Evolutionary conservation across 2,113 vertebrate genomes (phyloP).

Genomic region (Haemorhous mexicanus): DNA sequence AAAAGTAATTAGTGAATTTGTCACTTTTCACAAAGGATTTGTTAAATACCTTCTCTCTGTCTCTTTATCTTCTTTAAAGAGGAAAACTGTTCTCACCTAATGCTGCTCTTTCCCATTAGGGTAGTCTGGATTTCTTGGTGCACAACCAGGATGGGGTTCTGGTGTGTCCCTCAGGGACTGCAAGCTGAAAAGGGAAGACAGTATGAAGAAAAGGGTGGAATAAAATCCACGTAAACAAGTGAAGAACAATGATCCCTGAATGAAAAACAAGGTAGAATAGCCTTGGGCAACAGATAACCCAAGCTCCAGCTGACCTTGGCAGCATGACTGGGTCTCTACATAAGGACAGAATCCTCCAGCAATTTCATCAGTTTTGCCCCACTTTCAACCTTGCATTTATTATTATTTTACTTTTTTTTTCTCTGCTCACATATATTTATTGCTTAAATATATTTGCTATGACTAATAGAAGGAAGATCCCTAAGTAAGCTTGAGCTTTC

Average conservation of each 20-base stretch:
- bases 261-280: conserved; percentile 27
- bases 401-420: not conserved
- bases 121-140: not conserved
- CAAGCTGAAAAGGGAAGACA: not conserved
- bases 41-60: not conserved
- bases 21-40: not conserved
- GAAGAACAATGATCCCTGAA: not conserved
- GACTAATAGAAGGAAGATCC: not conserved
- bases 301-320: not conserved
- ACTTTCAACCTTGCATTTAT: not conserved
- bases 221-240: not conserved
- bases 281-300: not conserved
- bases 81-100: not conserved
- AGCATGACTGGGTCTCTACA: not conserved
- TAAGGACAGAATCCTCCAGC: not conserved
- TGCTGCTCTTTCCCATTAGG: not conserved
- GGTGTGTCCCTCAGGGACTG: not conserved
- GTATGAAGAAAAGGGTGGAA: not conserved
- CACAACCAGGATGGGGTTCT: not conserved
- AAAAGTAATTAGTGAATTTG: not conserved
- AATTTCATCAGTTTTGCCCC: not conserved
- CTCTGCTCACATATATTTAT: not conserved
- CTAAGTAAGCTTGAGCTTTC: not conserved
- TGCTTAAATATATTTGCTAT: not conserved
- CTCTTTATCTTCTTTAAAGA: not conserved